Percentiles rank a stretch among this genome's conserved stretches.
Conservation (phyloP, 2,113 vertebrate species). For the Hucho hucho region DNA sequence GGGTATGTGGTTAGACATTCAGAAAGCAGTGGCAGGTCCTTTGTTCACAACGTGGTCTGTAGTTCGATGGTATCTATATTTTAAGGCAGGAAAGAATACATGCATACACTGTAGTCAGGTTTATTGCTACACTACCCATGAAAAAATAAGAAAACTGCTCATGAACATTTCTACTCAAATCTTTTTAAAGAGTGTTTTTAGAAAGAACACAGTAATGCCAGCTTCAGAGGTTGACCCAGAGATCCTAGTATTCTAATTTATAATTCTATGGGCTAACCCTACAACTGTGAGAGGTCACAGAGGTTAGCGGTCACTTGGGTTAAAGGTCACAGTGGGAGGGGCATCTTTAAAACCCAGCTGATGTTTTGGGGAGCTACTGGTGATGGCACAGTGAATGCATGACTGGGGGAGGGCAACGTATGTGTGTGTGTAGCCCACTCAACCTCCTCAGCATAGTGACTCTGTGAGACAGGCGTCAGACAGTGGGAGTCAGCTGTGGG, state of each 20-base stretch:
- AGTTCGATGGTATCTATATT: background rate
- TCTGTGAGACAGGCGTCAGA: constrained; percentile 16
- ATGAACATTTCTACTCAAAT: too few species aligned
- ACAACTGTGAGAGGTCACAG: constrained; percentile 32
- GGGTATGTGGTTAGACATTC: too few species aligned
- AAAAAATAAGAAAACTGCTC: too few species aligned
- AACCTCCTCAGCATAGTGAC: constrained; percentile 19
- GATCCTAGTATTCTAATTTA: too few species aligned
- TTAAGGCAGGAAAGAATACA: background rate
- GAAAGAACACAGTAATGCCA: too few species aligned
- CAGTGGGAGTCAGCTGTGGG: constrained; percentile 42
- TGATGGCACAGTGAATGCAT: constrained; percentile 4
- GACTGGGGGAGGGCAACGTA: background rate
- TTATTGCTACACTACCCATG: too few species aligned
- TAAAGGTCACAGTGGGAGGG: constrained; percentile 16
- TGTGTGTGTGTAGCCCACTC: background rate
- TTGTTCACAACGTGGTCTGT: too few species aligned
- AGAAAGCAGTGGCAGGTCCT: too few species aligned
- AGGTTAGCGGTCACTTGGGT: constrained; percentile 41
- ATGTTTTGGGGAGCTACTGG: constrained; percentile 8
- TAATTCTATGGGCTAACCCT: constrained; percentile 4
- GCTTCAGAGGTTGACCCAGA: too few species aligned
- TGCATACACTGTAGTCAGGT: background rate
- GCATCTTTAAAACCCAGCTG: constrained; percentile 36
- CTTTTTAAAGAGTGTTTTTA: too few species aligned